Conservation (phyloP, 1,140 invertebrate species). For the Saccostrea echinata region DNA sequence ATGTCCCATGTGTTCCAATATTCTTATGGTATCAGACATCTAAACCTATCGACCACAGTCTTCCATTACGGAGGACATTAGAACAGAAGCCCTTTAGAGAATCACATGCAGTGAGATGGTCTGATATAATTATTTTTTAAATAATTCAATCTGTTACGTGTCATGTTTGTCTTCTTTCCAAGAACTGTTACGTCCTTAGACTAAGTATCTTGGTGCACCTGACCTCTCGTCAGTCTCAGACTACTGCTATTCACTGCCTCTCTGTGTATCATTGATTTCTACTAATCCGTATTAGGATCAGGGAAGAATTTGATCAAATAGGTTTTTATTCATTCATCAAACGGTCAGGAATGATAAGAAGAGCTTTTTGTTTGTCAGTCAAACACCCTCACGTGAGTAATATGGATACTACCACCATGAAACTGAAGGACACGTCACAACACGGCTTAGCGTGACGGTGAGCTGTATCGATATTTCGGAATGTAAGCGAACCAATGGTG, state of each 20-base stretch:
- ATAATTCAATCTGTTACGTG: too few species aligned
- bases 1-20: too few species aligned
- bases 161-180: too few species aligned
- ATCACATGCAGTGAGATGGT: too few species aligned
- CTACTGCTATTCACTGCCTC: neutral
- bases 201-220: neutral
- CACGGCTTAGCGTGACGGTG: neutral
- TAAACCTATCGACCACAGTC: too few species aligned
- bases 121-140: too few species aligned
- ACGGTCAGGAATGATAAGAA: neutral
- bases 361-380: constrained; percentile 19
- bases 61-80: too few species aligned
- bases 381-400: neutral
- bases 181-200: too few species aligned
- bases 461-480: neutral
- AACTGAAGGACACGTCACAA: neutral
- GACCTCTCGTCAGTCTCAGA: neutral
- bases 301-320: constrained; percentile 15
- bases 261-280: neutral
- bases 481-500: too few species aligned
- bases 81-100: too few species aligned
- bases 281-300: constrained; percentile 6
- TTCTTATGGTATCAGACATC: too few species aligned
- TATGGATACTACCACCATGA: neutral
- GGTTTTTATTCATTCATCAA: constrained; percentile 39